Evolutionary conservation across 2,888 invertebrate species (phyloP), one percentile per base, ranked within the genome.

Genomic region (Aphodius granarius): DNA sequence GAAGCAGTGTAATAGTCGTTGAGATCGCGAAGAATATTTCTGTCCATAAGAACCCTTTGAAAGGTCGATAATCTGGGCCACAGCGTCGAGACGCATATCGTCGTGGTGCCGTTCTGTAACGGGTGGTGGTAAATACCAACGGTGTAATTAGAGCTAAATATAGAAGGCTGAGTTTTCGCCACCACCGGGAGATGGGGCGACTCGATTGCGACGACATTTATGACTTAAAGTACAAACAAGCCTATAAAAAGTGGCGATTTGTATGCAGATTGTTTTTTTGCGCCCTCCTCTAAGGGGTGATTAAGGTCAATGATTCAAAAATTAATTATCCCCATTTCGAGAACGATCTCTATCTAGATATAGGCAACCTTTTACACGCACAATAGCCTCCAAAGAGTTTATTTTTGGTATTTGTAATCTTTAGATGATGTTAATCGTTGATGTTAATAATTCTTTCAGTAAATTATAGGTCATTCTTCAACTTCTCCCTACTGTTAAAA

Each of bases 251-350:
- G 43, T 43, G 43, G 43, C 43, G 43, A 43, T 43, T 43, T 43
- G 43, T 43, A 43, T 43, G 43, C 43, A 43, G 43, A 43, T 43
- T 43, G 43, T 43, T 43, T 43, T 43, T 23, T 43, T 43, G 6
- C 6, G 9, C 13, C 43, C 13, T 43, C 13, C 43, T 43, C 43
- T 43, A 6, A n/a, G n/a, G 43, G 43, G 4, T 13, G 43, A 43
- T 43, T 43, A 43, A 43, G 43, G 43, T 66, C 66, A n/a, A 21
- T 21, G 21, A n/a, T 66, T 66, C 21, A 66, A 21, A 21, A 66
- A 66, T 68, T 15, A 68, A 68, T 19, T 68, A 68, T 68, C 21
- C 21, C 21, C 68, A 68, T 68, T 68, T 18, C 68, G 21, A 65
- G 19, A 15, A 19, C 18, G 21, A 68, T 18, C 21, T 68, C 20